phyloP scores from a whole-genome alignment of 1,140 invertebrate genomes.

The Neodiprion lecontei region DNA sequence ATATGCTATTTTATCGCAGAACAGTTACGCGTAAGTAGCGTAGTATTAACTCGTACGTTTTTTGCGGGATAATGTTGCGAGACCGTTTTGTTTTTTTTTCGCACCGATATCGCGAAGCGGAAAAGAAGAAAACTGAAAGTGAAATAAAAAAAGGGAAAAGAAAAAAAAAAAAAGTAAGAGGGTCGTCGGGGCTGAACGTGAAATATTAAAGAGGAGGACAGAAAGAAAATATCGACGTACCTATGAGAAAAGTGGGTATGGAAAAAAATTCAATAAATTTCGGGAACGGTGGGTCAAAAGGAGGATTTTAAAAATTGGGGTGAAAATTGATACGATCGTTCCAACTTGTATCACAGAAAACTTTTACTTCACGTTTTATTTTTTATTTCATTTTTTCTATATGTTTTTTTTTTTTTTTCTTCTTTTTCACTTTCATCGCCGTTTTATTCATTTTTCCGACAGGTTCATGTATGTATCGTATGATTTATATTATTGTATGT shows the following conservation, averaged over 20 bases:
- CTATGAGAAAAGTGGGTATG: too few species aligned
- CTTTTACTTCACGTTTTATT: not conserved
- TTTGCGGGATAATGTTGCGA: too few species aligned
- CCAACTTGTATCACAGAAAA: not conserved
- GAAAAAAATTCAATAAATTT: too few species aligned
- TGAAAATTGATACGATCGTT: not conserved
- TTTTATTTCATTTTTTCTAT: not conserved
- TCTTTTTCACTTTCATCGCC: not conserved
- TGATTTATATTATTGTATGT: too few species aligned
- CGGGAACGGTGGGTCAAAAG: too few species aligned
- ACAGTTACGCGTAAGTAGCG: too few species aligned
- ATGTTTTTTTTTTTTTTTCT: not conserved
- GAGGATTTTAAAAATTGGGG: slow-evolving; percentile 4
- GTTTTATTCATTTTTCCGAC: slow-evolving; percentile 8
- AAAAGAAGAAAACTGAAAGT: not conserved
- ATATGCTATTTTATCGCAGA: too few species aligned
- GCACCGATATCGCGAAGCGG: slow-evolving; percentile 15
- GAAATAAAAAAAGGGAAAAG: not conserved
- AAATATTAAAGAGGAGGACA: too few species aligned
- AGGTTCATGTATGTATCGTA: too few species aligned
- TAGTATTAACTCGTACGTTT: too few species aligned
- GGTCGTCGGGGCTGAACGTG: too few species aligned
- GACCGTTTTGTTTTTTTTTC: not conserved
- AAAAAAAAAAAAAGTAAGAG: slow-evolving; percentile 3
- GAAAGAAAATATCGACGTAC: too few species aligned